Evolutionary conservation across 2,888 invertebrate species (phyloP).

Genomic region (Brachycybe producta): DNA sequence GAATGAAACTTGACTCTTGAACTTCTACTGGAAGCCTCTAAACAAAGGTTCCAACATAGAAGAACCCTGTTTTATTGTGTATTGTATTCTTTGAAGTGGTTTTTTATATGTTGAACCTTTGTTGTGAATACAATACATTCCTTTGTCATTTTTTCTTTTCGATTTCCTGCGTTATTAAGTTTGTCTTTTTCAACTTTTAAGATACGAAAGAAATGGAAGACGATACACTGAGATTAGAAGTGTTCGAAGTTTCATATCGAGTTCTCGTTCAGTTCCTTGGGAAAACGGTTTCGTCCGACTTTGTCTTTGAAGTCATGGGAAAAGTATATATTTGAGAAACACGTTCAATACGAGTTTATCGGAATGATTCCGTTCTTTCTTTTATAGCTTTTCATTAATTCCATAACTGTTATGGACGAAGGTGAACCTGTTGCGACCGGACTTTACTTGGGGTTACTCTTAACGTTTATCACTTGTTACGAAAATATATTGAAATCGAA

Average conservation of each 20-base stretch:
- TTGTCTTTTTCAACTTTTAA: too few species aligned
- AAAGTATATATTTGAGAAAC: slow-evolving; percentile 44
- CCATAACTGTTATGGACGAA: slow-evolving; percentile 70
- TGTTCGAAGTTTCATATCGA: slow-evolving; percentile 56
- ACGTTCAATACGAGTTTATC: background rate
- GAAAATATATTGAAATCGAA: background rate
- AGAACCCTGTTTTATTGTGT: too few species aligned
- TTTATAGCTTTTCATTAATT: slow-evolving; percentile 70
- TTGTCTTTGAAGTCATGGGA: slow-evolving; percentile 73
- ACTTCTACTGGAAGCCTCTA: too few species aligned
- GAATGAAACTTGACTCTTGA: too few species aligned
- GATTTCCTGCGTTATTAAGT: slow-evolving; percentile 15
- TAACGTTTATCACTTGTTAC: background rate
- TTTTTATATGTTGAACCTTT: too few species aligned
- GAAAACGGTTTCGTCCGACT: slow-evolving; percentile 58
- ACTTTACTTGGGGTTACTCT: slow-evolving; percentile 54
- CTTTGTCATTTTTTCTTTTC: background rate
- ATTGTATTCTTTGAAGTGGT: too few species aligned
- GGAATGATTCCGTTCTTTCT: slow-evolving; percentile 1
- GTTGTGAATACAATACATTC: too few species aligned
- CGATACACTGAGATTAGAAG: slow-evolving; percentile 60
- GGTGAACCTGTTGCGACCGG: slow-evolving; percentile 74
- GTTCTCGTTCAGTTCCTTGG: slow-evolving; percentile 60
- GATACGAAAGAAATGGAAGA: slow-evolving; percentile 69
- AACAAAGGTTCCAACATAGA: too few species aligned